phyloP scores from a whole-genome alignment of 2,888 invertebrate species.

The Zootermopsis nevadensis region DNA sequence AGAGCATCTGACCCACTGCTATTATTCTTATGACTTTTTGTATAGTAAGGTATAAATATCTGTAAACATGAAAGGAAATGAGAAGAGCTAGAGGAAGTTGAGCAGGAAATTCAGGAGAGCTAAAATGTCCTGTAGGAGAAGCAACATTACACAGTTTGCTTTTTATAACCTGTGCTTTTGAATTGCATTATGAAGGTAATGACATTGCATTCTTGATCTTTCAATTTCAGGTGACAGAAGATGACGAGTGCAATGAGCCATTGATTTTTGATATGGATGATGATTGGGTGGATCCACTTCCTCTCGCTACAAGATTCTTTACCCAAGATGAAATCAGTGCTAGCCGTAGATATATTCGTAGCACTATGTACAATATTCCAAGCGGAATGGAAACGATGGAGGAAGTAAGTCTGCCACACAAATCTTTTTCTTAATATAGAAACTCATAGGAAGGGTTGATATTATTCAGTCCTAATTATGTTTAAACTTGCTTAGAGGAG shows the following conservation, averaged over 20 bases:
- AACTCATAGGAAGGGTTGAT: neutral
- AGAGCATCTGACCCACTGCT: too few species aligned
- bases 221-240: conserved; percentile 91
- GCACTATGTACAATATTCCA: conserved; percentile 98
- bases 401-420: conserved; percentile 64
- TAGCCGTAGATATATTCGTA: conserved; percentile 83
- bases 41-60: too few species aligned
- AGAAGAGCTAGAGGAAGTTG: too few species aligned
- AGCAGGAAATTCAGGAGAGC: too few species aligned
- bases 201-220: neutral
- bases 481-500: too few species aligned
- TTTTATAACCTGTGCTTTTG: too few species aligned
- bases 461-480: too few species aligned
- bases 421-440: neutral
- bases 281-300: conserved; percentile 89
- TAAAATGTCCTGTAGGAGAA: too few species aligned
- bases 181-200: too few species aligned
- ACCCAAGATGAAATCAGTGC: conserved; percentile 95
- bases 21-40: too few species aligned
- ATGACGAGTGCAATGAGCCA: conserved; percentile 85
- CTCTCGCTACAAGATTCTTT: conserved; percentile 93
- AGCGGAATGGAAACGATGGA: conserved; percentile 93
- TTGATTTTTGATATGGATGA: conserved; percentile 91
- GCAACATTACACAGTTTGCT: too few species aligned
- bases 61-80: too few species aligned